A percentile compares a stretch with the other conserved stretches of the same genome.
Conservation (phyloP, 2,113 vertebrate species). For the Centropristis striata region DNA sequence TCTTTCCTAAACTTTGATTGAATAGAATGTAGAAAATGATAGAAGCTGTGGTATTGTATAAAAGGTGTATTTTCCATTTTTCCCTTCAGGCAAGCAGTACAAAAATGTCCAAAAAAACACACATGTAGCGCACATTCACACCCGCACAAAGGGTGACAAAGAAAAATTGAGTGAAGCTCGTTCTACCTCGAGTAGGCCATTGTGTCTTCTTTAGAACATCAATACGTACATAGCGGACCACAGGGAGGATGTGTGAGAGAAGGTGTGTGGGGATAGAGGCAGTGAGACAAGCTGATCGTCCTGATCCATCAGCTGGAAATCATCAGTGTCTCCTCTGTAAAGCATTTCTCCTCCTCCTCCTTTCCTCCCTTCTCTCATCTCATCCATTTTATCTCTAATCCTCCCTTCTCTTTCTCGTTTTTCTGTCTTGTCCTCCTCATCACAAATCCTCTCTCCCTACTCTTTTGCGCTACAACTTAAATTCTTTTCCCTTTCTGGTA, state of each 20-base stretch:
- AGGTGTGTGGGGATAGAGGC: not conserved
- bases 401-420: not conserved
- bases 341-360: conserved; percentile 11
- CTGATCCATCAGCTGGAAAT: conserved; percentile 54
- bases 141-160: conserved; percentile 23
- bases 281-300: conserved; percentile 25
- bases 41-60: not conserved
- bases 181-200: conserved; percentile 26
- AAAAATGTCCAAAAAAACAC: not conserved
- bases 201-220: conserved; percentile 32
- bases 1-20: not conserved
- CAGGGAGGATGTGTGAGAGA: not conserved
- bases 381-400: conserved; percentile 42
- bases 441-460: not conserved
- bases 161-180: conserved; percentile 26
- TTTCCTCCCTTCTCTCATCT: conserved; percentile 1
- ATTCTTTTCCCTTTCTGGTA: not conserved
- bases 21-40: not conserved
- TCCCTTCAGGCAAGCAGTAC: not conserved
- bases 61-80: not conserved
- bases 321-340: conserved; percentile 12
- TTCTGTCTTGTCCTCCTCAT: not conserved
- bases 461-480: not conserved
- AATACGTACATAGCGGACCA: conserved; percentile 23
- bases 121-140: not conserved